Percentiles rank a stretch among this genome's conserved stretches.
These are phyloP conservation scores for Eulimnadia texana DNA, from an alignment of 1,140 invertebrate genomes.

Conservation along the genomic window DNA sequence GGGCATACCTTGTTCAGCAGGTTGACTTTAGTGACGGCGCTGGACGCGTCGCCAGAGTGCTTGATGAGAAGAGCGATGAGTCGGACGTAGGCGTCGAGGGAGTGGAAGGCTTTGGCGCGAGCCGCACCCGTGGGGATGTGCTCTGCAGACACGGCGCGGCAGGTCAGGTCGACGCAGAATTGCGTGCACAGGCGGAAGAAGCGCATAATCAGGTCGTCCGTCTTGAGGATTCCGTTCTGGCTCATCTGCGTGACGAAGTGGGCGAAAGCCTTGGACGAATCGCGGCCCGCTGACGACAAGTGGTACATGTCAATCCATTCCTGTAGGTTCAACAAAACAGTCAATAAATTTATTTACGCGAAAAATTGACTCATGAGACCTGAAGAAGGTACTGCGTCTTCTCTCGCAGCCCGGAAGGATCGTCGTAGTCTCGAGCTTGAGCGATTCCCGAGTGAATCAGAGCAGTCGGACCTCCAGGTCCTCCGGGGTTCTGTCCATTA, in stretches of 20 bases:
- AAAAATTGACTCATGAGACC: too few species aligned
- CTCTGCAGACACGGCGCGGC: conserved; percentile 49
- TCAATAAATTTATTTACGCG: too few species aligned
- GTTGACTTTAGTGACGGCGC: conserved; percentile 89
- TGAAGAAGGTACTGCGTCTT: conserved; percentile 80
- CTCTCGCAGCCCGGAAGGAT: conserved; percentile 83
- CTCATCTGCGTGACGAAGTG: conserved; percentile 86
- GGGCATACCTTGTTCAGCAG: conserved; percentile 90
- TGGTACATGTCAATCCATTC: conserved; percentile 93
- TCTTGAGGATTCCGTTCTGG: conserved; percentile 87
- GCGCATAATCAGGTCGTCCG: conserved; percentile 89
- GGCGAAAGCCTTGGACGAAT: conserved; percentile 86
- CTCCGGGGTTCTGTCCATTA: conserved; percentile 47
- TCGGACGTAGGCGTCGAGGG: conserved; percentile 87
- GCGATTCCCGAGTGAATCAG: conserved; percentile 84
- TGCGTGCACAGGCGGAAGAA: conserved; percentile 95
- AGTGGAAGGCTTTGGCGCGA: conserved; percentile 85
- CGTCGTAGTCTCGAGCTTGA: conserved; percentile 75
- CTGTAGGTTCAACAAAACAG: conserved; percentile 27
- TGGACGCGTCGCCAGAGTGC: conserved; percentile 74
- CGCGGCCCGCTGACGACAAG: conserved; percentile 44
- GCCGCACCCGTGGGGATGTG: conserved; percentile 43
- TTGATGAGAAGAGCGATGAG: conserved; percentile 92
- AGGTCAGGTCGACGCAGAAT: conserved; percentile 90
- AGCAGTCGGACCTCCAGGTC: conserved; percentile 50